Base-by-base conservation (phyloP, 92 coral and sea anemone species). In the Porites rus region DNA sequence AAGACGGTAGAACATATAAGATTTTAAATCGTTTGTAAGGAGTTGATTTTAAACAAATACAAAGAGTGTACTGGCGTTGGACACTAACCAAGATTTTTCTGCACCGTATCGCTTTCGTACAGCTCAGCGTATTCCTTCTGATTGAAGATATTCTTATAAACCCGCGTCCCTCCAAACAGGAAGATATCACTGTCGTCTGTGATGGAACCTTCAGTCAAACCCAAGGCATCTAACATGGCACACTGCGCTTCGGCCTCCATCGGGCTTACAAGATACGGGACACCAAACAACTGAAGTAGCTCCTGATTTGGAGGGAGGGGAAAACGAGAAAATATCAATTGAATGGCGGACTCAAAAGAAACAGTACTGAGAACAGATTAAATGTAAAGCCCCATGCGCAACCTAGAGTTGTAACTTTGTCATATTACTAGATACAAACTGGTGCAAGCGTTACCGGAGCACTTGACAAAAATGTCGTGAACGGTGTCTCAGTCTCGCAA, bases 161-260 rank as follows among this genome's bases (percentile, higher is more conserved):
- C 98, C 51, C 84, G 85, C 11, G 89, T 89, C 68, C 97, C 95
- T 67, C 99, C 99, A 86, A 97, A 97, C 87, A 97, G 77, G 87
- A 97, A 92, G 1, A 97, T 88, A 78, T 97, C 99, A 51, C 99
- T 97, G 86, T 97, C 99, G 51, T 97, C 98, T 17, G 99, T 97
- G 43, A 97, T 95, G 12, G 98, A 96, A 12, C 99, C 99, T 43
- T 93, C 93, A 9, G 97, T 95, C 77, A 93, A 89, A 1, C 75
- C 84, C 38, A 92, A 83, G 8, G 79, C 43, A 86, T 97, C 96
- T 13, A 97, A 78, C 28, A 87, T 78, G 0, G 99, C 99, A 53
- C 99, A 97, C 86, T 97, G 99, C 0, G 99, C 99, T 78, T 97
- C 99, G 1, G 99, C 99, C 63, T 97, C 99, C 99, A 97, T 95